Evolutionary conservation across 2,113 vertebrate species (phyloP), one percentile per base, ranked within the genome.

Genomic region (Tympanuchus pallidicinctus): DNA sequence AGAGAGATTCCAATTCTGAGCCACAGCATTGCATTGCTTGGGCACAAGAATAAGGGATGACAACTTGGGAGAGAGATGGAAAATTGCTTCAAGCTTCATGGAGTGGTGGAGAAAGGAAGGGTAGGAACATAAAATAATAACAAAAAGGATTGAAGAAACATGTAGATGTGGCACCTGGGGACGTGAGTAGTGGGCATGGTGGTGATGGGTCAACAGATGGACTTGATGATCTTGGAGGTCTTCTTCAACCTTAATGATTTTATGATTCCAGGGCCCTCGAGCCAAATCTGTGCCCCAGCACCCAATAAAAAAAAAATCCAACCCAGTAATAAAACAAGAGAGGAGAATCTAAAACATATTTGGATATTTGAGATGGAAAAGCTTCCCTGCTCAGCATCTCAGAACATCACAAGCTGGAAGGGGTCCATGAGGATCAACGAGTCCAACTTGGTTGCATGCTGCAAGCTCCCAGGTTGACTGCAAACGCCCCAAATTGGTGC

Each of bases 331-430:
- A 36, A 66, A 67, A 3, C 24, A 12, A 1, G 5, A 24, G 3
- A n/a, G 2, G 5, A 2, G 0, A 48, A 8, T 10, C 13, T 18
- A 6, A 3, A n/a, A 17, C 1, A 2, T 2, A 38, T 38, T 38
- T 38, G 43, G n/a, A 38, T 1, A 1, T n/a, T 8, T 13, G 38
- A 45, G 34, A 19, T 3, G 54, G 19, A n/a, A 18, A 20, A 78
- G 2, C 12, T 7, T n/a, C 65, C 20, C 30, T 4, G 30, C 10
- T 5, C 27, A 54, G 52, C 52, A 54, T 54, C 52, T 27, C 52
- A 54, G 52, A 28, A 28, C 27, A 54, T 16, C 27, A 15, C 52
- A 28, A 28, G 52, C 52, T 54, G 52, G 52, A 28, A 9, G 52
- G 52, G 27, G 52, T 15, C 52, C 27, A 28, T 5, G 5, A 54